Conservation (phyloP, 1,140 invertebrate species). For the Trichoplusia ni region DNA sequence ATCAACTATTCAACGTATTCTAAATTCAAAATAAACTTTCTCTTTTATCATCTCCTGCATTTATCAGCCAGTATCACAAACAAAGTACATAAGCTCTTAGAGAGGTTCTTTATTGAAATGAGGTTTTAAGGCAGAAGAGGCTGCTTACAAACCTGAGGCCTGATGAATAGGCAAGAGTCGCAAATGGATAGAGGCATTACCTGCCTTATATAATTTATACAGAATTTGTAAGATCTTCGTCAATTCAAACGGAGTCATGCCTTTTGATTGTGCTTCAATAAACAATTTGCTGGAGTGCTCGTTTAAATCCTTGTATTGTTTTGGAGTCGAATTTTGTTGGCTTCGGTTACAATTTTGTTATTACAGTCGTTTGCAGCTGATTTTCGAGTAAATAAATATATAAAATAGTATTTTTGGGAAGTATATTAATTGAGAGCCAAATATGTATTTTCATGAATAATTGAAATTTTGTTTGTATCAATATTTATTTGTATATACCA, state of each 20-base stretch:
- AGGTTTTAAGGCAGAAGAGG: background rate
- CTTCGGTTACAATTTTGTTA: too few species aligned
- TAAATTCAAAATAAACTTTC: background rate
- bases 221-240: background rate
- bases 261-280: constrained; percentile 1
- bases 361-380: too few species aligned
- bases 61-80: background rate
- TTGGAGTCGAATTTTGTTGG: too few species aligned
- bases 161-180: constrained; percentile 8
- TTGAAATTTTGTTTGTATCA: too few species aligned
- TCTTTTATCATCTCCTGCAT: background rate
- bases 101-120: constrained; percentile 10
- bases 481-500: too few species aligned
- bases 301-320: too few species aligned
- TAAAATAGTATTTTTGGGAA: too few species aligned
- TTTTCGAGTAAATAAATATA: too few species aligned
- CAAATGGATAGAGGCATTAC: background rate
- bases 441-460: too few species aligned
- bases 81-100: background rate
- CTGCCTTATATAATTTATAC: constrained; percentile 9
- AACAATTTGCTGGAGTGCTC: too few species aligned
- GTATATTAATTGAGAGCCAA: too few species aligned
- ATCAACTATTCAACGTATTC: too few species aligned
- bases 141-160: background rate
- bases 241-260: background rate